Evolutionary conservation across 2,113 vertebrate species (phyloP).

Genomic region (Cygnus buccinator): DNA sequence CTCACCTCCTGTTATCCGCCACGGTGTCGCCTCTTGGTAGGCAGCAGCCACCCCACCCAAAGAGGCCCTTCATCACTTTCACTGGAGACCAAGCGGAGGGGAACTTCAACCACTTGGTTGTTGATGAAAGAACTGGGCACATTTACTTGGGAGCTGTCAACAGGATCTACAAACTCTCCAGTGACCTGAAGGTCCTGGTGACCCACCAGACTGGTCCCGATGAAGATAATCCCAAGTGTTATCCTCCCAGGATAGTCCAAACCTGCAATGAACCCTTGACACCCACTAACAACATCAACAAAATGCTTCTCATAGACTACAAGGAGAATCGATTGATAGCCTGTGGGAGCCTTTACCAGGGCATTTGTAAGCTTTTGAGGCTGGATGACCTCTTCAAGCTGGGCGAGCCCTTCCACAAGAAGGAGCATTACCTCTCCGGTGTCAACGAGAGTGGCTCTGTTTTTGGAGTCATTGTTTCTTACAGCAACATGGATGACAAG

Average conservation of each 20-base stretch:
- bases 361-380: conserved; percentile 95
- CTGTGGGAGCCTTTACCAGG: conserved; percentile 96
- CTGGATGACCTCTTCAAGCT: conserved; percentile 98
- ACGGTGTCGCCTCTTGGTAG: conserved; percentile 79
- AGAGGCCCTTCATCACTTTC: conserved; percentile 87
- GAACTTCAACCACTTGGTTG: conserved; percentile 95
- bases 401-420: conserved; percentile 96
- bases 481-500: conserved; percentile 92
- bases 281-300: conserved; percentile 96
- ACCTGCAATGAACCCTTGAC: conserved; percentile 92
- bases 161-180: conserved; percentile 96
- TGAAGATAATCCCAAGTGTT: conserved; percentile 98
- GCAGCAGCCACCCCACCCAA: conserved; percentile 79
- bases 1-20: conserved; percentile 85
- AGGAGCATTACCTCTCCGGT: conserved; percentile 97
- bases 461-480: conserved; percentile 96
- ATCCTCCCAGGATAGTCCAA: conserved; percentile 96
- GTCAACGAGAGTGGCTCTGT: conserved; percentile 96
- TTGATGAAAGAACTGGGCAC: conserved; percentile 93
- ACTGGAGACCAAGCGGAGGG: conserved; percentile 84
- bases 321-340: conserved; percentile 94
- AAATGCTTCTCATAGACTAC: conserved; percentile 98
- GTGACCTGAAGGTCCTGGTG: conserved; percentile 87
- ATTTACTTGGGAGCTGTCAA: conserved; percentile 96
- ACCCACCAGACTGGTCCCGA: conserved; percentile 95